Percentiles rank a stretch among this genome's conserved stretches.
phyloP scores from a whole-genome alignment of 2,797 vertebrate species.

The Monodelphis domestica region DNA sequence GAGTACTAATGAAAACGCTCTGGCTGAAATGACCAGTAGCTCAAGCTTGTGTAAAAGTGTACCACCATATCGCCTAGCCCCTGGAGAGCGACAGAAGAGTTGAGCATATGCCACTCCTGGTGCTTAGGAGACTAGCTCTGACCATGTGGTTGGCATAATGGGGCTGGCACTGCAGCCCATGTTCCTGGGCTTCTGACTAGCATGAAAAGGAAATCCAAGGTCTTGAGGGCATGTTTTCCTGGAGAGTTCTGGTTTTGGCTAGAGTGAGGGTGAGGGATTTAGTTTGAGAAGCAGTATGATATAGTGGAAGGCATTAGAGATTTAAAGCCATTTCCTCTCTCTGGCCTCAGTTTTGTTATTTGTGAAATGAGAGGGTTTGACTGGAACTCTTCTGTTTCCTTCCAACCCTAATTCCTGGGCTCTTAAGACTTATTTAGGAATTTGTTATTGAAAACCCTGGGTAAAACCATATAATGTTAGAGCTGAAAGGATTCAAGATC shows the following conservation, averaged over 20 bases:
- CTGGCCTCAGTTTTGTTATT: background rate
- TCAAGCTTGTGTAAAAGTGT: slow-evolving; percentile 42
- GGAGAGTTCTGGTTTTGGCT: background rate
- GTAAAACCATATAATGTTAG: background rate
- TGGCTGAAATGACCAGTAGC: background rate
- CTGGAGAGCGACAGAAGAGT: background rate
- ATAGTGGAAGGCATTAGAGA: background rate
- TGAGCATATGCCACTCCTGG: slow-evolving; percentile 9
- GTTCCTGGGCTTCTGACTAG: background rate
- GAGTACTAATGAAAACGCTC: background rate
- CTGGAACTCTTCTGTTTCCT: background rate
- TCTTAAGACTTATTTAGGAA: background rate
- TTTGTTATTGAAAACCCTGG: background rate
- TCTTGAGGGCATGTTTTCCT: background rate
- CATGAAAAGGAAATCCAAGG: background rate
- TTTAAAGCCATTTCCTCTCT: background rate
- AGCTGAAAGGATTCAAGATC: background rate
- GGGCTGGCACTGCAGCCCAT: background rate
- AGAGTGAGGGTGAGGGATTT: background rate
- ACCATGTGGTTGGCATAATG: background rate
- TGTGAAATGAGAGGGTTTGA: background rate
- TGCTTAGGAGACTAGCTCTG: background rate
- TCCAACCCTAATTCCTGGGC: background rate
- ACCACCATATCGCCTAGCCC: background rate
- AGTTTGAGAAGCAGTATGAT: background rate